Percentiles rank a stretch among this genome's conserved stretches.
phyloP scores from a whole-genome alignment of 2,888 invertebrate genomes.

The Mellilla xanthometata region DNA sequence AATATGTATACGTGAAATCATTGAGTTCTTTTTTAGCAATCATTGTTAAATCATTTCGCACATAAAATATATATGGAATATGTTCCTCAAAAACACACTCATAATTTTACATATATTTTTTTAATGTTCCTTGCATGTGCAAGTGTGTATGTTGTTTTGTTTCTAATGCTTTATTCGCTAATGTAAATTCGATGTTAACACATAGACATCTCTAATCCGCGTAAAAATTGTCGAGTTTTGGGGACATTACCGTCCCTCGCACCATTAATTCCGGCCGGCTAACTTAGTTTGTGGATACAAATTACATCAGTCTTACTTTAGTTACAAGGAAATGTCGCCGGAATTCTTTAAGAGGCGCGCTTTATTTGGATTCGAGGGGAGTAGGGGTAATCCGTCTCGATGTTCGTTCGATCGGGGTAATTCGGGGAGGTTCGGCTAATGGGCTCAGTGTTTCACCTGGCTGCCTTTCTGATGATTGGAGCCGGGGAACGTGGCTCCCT shows the following conservation, averaged over 20 bases:
- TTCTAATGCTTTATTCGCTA: too few species aligned
- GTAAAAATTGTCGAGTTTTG: slow-evolving; percentile 43
- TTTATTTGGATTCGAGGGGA: slow-evolving; percentile 53
- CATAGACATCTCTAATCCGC: slow-evolving; percentile 36
- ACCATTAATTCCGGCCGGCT: slow-evolving; percentile 63
- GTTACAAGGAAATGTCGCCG: slow-evolving; percentile 52
- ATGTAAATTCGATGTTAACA: neutral
- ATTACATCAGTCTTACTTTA: slow-evolving; percentile 67
- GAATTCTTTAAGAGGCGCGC: slow-evolving; percentile 54
- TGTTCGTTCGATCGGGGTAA: slow-evolving; percentile 65
- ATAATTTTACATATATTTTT: too few species aligned
- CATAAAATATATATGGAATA: too few species aligned
- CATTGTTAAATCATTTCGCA: too few species aligned
- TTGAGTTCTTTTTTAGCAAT: too few species aligned
- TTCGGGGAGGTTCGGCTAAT: slow-evolving; percentile 61
- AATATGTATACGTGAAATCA: too few species aligned
- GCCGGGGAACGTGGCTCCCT: slow-evolving; percentile 3
- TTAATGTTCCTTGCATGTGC: too few species aligned
- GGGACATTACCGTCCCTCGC: slow-evolving; percentile 47
- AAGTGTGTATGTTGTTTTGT: too few species aligned
- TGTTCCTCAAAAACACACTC: too few species aligned
- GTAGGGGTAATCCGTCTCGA: slow-evolving; percentile 59
- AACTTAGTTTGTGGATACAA: slow-evolving; percentile 56
- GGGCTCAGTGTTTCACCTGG: slow-evolving; percentile 66
- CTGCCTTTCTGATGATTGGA: slow-evolving; percentile 42